A percentile compares a stretch with the other conserved stretches of the same genome.
Conservation (phyloP, 2,797 vertebrate genomes). For the Calcarius lapponicus region DNA sequence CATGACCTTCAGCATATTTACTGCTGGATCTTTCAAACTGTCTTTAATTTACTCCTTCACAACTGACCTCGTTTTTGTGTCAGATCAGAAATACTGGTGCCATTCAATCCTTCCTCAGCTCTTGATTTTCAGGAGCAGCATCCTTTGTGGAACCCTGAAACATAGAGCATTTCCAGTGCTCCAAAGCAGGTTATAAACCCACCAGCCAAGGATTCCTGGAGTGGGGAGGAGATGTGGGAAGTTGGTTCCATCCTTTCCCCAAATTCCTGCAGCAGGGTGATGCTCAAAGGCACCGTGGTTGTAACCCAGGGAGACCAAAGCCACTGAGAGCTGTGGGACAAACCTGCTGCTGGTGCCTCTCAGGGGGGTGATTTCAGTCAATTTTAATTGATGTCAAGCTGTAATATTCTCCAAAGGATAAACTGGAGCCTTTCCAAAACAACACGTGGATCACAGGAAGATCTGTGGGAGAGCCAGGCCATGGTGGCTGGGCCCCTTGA, state of each 20-base stretch:
- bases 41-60: neutral
- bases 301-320: neutral
- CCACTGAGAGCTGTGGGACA: neutral
- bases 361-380: neutral
- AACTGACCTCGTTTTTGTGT: neutral
- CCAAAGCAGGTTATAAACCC: neutral
- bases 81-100: neutral
- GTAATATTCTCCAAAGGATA: neutral
- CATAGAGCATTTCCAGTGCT: neutral
- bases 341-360: neutral
- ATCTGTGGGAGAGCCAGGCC: neutral
- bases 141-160: neutral
- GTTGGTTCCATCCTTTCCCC: neutral
- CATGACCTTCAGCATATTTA: slow-evolving; percentile 42
- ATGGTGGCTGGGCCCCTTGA: accelerated
- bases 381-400: neutral
- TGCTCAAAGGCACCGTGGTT: neutral
- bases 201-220: neutral
- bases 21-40: neutral
- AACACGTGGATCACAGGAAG: accelerated
- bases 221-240: neutral
- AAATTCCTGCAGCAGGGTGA: accelerated
- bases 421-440: neutral
- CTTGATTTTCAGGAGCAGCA: neutral
- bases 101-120: neutral